Evolutionary conservation across 2,888 invertebrate species (phyloP), one percentile per base, ranked within the genome.

Genomic region (Corbicula japonica): DNA sequence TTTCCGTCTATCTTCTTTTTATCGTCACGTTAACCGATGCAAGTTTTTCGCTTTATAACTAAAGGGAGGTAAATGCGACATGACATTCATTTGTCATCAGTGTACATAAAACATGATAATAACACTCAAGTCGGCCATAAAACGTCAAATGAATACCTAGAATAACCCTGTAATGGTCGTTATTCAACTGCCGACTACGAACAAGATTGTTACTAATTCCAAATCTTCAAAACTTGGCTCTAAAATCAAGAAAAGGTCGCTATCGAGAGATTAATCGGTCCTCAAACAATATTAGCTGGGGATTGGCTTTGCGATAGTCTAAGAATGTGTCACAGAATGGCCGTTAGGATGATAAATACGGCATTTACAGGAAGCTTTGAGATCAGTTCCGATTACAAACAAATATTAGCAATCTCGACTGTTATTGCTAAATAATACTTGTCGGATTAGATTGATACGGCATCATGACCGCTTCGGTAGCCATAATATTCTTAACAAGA

Each of bases 391-490:
- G 70, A 79, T 75, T 79, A 71, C 46, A 48, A 61, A 62, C 21
- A 26, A 61, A 62, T 63, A 46, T 56, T 52, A 38, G 54, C 81
- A 77, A 77, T 77, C 75, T 76, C 44, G 50, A 41, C 48, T 50
- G 74, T 77, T 81, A 81, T 81, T 77, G 77, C 71, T 68, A 81
- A 70, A 74, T 81, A 77, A 81, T 77, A 30, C 76, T 65, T 41
- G 34, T 28, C 46, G 78, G 70, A 74, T 61, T 63, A 70, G 38
- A 46, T 58, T 30, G 54, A 32, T 32, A 54, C 54, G 15, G 30
- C 28, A 54, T 32, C 18, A 54, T 30, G 30, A 30, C 3, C 12
- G 54, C 28, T 21, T 28, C 32, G 23, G 15, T 4, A n/a, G 54
- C 12, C 18, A 46, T 38, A 38, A 38, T 15, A 10, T 38, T 38